Percentiles rank a stretch among this genome's conserved stretches.
Conservation (phyloP, 2,797 vertebrate genomes). For the Synanceia verrucosa region DNA sequence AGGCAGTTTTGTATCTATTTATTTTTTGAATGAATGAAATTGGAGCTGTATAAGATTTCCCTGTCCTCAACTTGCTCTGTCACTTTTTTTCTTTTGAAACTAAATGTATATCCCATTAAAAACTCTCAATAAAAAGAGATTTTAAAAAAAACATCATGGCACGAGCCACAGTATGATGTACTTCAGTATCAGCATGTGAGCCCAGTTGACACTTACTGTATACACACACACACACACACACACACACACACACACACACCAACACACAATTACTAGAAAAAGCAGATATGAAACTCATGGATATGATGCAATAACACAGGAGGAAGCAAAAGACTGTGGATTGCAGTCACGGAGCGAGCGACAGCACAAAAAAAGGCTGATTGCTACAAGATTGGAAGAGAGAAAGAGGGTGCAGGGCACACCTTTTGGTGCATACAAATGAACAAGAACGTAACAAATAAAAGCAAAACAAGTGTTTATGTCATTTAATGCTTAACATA, state of each 20-base stretch:
- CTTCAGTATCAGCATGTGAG: slow-evolving; percentile 4
- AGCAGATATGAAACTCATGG: slow-evolving; percentile 53
- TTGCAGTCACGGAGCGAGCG: slow-evolving; percentile 39
- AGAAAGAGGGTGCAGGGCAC: slow-evolving; percentile 38
- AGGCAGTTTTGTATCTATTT: too few species aligned
- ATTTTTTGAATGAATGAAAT: too few species aligned
- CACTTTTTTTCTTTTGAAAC: too few species aligned
- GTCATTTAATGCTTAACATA: neutral
- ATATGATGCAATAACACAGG: slow-evolving; percentile 55
- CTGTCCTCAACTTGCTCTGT: too few species aligned
- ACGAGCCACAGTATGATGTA: neutral
- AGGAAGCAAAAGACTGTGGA: slow-evolving; percentile 58
- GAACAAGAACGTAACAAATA: slow-evolving; percentile 7
- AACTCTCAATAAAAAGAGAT: too few species aligned
- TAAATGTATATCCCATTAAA: too few species aligned
- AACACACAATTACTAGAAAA: slow-evolving; percentile 31
- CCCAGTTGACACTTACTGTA: neutral
- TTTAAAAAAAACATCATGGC: neutral
- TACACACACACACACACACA: neutral
- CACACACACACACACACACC: slow-evolving; percentile 16
- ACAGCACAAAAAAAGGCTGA: slow-evolving; percentile 56
- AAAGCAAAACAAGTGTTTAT: neutral
- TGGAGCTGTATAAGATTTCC: too few species aligned
- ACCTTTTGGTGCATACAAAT: slow-evolving; percentile 14
- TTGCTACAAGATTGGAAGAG: slow-evolving; percentile 53